Base-by-base conservation (phyloP, 2,797 vertebrate species). In the Tinamus major region DNA sequence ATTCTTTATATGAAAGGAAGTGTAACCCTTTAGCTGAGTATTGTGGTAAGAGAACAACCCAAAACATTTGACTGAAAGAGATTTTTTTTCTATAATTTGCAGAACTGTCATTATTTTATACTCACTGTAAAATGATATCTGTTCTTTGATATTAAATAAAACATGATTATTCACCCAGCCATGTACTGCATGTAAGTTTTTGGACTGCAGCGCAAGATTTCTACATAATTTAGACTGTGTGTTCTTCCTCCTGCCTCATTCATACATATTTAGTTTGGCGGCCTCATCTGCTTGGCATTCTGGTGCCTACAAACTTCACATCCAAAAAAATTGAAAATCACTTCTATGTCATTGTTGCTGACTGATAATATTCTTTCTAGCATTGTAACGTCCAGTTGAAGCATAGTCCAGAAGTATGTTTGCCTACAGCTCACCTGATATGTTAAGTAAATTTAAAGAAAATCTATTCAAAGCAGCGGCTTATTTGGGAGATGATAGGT, bases 261-360 rank as follows among this genome's bases (percentile, higher is more conserved):
- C 76, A 83, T 76, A 77, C 56, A 67, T 85, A 44, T 58, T 89
- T 75, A 16, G 27, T 55, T 87, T 87, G 79, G 81, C 75, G 89
- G 64, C 65, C 53, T 49, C 29, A n/a, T 17, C 68, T 94, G 56
- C 68, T 95, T 85, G 85, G 80, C 72, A 69, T 87, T 90, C 76
- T 77, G 68, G 44, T 85, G 53, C 67, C 95, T 90, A 15, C 77
- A 87, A 85, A 74, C 59, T 96, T 62, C 78, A 89, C 65, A 75
- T 83, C 63, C 71, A 19, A 33, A 77, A 94, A 96, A 92, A 19
- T 55, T 49, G 42, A 70, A 95, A 81, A 65, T 94, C 3, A 5
- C 74, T 70, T 72, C 70, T 94, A 61, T 68, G 37, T 85, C 61
- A 44, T 42, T 72, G 46, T 46, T 86, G 39, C 42, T 80, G 89